Evolutionary conservation across 2,888 invertebrate species (phyloP).

Genomic region (Drosophila yooni): DNA sequence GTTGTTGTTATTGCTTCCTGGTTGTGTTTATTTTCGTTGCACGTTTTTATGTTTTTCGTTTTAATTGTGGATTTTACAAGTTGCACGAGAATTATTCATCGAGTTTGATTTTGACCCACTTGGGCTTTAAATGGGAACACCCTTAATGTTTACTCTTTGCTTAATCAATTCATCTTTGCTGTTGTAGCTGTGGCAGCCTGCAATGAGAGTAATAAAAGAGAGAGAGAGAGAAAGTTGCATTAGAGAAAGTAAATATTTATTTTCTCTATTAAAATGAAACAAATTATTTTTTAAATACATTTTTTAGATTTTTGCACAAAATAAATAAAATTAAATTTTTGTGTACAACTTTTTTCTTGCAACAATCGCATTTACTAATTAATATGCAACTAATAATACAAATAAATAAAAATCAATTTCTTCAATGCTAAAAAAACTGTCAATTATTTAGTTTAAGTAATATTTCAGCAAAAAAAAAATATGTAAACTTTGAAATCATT

Average conservation of each 20-base stretch:
- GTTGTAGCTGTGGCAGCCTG: constrained; percentile 36
- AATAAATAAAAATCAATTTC: not conserved
- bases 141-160: constrained; percentile 20
- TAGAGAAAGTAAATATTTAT: too few relatives aligned
- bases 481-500: not conserved
- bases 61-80: constrained; percentile 49
- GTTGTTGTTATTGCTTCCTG: not conserved
- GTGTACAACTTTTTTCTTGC: not conserved
- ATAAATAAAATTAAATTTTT: not conserved
- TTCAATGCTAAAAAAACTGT: not conserved
- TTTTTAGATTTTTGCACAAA: not conserved
- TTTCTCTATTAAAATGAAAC: too few relatives aligned
- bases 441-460: not conserved
- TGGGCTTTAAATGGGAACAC: constrained; percentile 2
- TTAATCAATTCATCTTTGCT: constrained; percentile 54
- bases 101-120: constrained; percentile 26
- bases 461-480: not conserved
- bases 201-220: constrained; percentile 30
- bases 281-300: not conserved
- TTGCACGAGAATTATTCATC: constrained; percentile 54
- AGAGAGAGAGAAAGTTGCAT: not conserved
- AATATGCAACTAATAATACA: not conserved
- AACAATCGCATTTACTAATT: not conserved
- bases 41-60: constrained; percentile 16
- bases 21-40: not conserved